These are phyloP conservation scores for Mustelus asterias DNA, from an alignment of 2,113 vertebrate species.

Conservation along the genomic window DNA sequence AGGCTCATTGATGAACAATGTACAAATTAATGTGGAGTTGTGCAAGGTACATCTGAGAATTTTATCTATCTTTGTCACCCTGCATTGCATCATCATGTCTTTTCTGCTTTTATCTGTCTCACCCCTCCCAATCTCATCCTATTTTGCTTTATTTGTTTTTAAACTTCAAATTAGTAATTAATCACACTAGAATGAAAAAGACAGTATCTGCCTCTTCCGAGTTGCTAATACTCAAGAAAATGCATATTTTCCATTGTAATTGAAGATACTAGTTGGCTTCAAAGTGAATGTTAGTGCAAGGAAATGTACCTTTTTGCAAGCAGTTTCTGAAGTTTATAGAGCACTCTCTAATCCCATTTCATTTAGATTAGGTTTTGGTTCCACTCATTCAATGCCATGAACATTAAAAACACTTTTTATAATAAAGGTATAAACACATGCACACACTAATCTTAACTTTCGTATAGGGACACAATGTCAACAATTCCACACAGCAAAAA, in stretches of 20 bases:
- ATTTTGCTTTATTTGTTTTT: not conserved
- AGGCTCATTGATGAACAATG: not conserved
- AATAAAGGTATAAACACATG: not conserved
- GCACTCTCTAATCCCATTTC: not conserved
- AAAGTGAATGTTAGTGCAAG: not conserved
- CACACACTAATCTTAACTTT: not conserved
- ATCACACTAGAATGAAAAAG: not conserved
- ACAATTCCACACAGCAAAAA: not conserved
- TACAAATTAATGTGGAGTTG: not conserved
- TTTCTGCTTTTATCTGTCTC: too few species aligned
- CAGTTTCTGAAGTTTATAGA: not conserved
- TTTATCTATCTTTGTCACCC: too few species aligned
- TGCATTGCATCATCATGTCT: too few species aligned
- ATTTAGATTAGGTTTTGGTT: not conserved
- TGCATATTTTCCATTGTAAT: too few species aligned
- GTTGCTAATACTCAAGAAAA: not conserved
- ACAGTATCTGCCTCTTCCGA: not conserved
- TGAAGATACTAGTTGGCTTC: not conserved
- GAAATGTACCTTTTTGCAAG: not conserved
- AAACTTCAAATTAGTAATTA: not conserved
- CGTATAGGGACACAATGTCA: too few species aligned
- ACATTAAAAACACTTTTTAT: not conserved
- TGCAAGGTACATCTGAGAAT: not conserved
- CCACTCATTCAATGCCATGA: not conserved
- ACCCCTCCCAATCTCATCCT: too few species aligned